Base-by-base conservation (phyloP, 1,140 invertebrate species). In the Lutraria rhynchaena region DNA sequence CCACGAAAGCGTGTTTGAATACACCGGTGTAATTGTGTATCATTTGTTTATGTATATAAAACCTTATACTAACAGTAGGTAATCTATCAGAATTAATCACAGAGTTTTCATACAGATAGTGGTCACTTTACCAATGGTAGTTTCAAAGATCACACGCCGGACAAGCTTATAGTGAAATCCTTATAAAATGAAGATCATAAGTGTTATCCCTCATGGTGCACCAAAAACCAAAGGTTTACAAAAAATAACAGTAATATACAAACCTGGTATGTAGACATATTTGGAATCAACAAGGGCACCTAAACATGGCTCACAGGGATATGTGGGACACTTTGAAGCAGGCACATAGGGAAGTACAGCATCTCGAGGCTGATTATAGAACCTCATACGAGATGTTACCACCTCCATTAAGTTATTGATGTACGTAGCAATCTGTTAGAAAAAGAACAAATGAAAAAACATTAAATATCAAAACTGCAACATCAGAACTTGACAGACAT, bases 281-380 rank as follows among this genome's bases (percentile, higher is more conserved):
- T 88, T 89, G 15, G 83, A 57, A 13, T 81, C 75, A 37, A 60
- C 22, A 29, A 86, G 74, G 15, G 82, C 58, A 7, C 83, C 85
- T 15, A 89, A 76, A 71, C 89, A 90, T 17, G 86, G 84, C 19
- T 24, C 53, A 76, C 89, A 90, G 1, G 81, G 83, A 0, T 49
- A 15, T 11, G 46, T 15, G 0, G 88, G 86, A 69, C 89, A 90
- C 1, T 55, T 73, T 9, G 89, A 90, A 15, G 70, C n/a, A 13
- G 88, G 89, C 7, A 86, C 61, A 73, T 22, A 22, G 53, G 13
- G 53, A 0, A 90, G 73, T 17, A 67, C 49, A 27, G 35, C 74
- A 17, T 76, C 65, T 17, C 90, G 84, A 11, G 81, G 17, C 22
- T 67, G 60, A 73, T 85, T 44, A 74, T 89, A 91, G 87, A 91